Conservation (phyloP, 2,113 vertebrate species). For the Cyrtonyx montezumae region DNA sequence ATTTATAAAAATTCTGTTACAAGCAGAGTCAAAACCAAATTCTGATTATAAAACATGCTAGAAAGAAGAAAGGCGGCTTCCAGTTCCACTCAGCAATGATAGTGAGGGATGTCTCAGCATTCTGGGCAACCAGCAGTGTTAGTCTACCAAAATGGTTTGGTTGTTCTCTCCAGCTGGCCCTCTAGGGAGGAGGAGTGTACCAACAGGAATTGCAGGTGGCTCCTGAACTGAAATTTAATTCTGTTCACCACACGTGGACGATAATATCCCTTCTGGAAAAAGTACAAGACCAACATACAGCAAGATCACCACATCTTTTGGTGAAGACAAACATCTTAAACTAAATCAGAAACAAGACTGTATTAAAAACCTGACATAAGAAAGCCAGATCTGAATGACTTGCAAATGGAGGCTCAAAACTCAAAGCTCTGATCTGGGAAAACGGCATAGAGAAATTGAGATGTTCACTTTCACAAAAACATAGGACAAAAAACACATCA, state of each 20-base stretch:
- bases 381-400: not conserved
- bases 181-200: not conserved
- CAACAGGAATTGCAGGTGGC: not conserved
- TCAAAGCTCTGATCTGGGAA: not conserved
- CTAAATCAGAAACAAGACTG: not conserved
- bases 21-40: not conserved
- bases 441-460: not conserved
- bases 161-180: not conserved
- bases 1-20: not conserved
- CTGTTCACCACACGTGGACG: not conserved
- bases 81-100: not conserved
- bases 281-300: not conserved
- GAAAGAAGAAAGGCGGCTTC: not conserved
- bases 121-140: not conserved
- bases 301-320: not conserved
- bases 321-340: not conserved
- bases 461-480: not conserved
- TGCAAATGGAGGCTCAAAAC: not conserved
- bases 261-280: not conserved
- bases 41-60: not conserved
- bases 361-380: not conserved
- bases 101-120: rapidly evolving
- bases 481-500: not conserved
- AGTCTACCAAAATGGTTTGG: not conserved
- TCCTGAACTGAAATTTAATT: not conserved